Conservation (phyloP, 35 echinoderm and acorn worm genomes). For the Diadema setosum region DNA sequence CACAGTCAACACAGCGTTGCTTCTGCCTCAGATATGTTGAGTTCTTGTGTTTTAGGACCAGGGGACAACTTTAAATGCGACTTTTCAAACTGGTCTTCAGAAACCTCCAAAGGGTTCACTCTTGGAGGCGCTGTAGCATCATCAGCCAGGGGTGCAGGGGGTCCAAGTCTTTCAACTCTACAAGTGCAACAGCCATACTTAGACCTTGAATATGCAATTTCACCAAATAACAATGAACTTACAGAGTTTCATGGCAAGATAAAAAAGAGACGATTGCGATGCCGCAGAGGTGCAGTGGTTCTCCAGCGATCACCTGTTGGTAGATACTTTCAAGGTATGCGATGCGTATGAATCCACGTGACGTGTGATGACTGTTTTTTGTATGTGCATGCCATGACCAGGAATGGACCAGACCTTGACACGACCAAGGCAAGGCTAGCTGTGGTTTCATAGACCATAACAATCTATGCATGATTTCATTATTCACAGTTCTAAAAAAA, state of each 20-base stretch:
- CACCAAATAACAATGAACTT: conserved; percentile 4
- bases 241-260: background rate
- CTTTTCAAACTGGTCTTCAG: background rate
- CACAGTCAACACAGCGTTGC: background rate
- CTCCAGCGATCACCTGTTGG: background rate
- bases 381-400: no score
- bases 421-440: no score
- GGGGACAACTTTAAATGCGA: background rate
- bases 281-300: background rate
- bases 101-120: background rate
- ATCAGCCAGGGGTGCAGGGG: background rate
- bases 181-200: conserved; percentile 21
- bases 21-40: background rate
- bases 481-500: no score
- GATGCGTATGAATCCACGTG: background rate
- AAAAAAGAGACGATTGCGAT: background rate
- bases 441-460: no score
- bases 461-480: no score
- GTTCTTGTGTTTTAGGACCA: background rate
- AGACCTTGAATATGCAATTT: background rate
- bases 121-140: no score
- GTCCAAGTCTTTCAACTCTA: background rate
- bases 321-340: background rate
- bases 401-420: no score
- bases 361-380: no score